These are phyloP conservation scores for Eospalax fontanierii DNA, from an alignment of 2,797 vertebrate species.

Conservation along the genomic window DNA sequence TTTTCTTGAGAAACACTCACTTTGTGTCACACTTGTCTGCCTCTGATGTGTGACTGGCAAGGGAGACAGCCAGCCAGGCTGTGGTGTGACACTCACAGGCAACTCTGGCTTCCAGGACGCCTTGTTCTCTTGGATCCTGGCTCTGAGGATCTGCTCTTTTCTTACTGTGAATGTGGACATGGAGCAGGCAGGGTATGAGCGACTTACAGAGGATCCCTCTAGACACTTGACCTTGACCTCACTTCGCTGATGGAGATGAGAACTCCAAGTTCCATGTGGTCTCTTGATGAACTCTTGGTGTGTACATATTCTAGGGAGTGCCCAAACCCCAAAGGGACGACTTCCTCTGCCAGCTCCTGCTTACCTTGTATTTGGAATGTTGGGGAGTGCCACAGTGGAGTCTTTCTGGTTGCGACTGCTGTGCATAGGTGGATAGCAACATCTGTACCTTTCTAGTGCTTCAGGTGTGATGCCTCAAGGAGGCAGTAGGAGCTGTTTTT, in stretches of 20 bases:
- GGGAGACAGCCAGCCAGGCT: background rate
- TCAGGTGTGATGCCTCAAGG: background rate
- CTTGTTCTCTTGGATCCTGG: background rate
- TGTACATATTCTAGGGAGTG: background rate
- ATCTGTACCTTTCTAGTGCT: background rate
- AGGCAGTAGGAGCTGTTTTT: background rate
- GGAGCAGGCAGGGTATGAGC: too few relatives aligned
- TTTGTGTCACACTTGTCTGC: background rate
- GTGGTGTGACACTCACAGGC: background rate
- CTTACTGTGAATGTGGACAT: background rate
- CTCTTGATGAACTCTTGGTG: too few relatives aligned
- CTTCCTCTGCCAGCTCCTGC: conserved; percentile 53
- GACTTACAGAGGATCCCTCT: background rate
- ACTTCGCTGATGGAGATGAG: conserved; percentile 79
- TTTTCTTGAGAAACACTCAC: background rate
- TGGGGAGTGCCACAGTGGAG: background rate
- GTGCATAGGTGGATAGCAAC: background rate
- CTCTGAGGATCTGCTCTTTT: background rate
- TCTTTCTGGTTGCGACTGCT: background rate
- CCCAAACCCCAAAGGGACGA: conserved; percentile 73
- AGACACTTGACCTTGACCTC: conserved; percentile 78
- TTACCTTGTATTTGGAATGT: conserved; percentile 59
- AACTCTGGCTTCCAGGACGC: background rate
- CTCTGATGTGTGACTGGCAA: background rate
- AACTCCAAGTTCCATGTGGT: conserved; percentile 61